These are phyloP conservation scores for Drosophila murphyi DNA, from an alignment of 1,140 invertebrate genomes.

Conservation along the genomic window DNA sequence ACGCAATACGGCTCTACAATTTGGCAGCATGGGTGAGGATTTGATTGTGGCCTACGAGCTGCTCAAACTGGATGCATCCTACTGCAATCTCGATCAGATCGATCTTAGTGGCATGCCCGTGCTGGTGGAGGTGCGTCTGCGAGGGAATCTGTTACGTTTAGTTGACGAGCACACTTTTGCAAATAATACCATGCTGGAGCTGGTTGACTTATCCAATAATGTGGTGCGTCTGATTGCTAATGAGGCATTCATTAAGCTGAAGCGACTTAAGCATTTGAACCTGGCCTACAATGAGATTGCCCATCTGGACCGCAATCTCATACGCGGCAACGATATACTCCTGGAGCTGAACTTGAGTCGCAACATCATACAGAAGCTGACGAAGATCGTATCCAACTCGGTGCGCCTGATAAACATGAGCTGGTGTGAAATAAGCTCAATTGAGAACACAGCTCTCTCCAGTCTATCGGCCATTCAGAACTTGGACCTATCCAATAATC, in stretches of 20 bases:
- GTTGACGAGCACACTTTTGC: slow-evolving; percentile 86
- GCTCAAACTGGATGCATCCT: slow-evolving; percentile 87
- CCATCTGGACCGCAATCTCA: slow-evolving; percentile 85
- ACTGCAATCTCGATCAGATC: slow-evolving; percentile 87
- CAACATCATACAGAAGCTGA: slow-evolving; percentile 87
- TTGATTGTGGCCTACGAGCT: slow-evolving; percentile 85
- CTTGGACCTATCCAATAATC: slow-evolving; percentile 87
- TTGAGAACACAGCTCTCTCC: slow-evolving; percentile 86
- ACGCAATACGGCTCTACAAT: slow-evolving; percentile 85
- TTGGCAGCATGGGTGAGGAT: slow-evolving; percentile 78
- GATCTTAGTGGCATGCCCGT: slow-evolving; percentile 87
- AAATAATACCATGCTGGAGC: slow-evolving; percentile 87
- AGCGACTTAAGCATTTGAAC: slow-evolving; percentile 86
- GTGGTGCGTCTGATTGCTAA: slow-evolving; percentile 86
- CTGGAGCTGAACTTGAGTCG: slow-evolving; percentile 87
- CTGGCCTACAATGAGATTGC: slow-evolving; percentile 89
- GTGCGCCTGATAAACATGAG: slow-evolving; percentile 86
- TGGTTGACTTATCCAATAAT: slow-evolving; percentile 88
- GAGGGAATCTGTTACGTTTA: slow-evolving; percentile 86
- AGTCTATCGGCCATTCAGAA: slow-evolving; percentile 85
- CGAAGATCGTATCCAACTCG: slow-evolving; percentile 86
- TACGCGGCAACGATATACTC: slow-evolving; percentile 86
- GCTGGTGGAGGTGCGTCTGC: slow-evolving; percentile 86
- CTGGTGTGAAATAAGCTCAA: slow-evolving; percentile 86
- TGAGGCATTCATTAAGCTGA: slow-evolving; percentile 86